These are phyloP conservation scores for Amaurobius ferox DNA, from an alignment of 2,888 invertebrate species.

Conservation along the genomic window DNA sequence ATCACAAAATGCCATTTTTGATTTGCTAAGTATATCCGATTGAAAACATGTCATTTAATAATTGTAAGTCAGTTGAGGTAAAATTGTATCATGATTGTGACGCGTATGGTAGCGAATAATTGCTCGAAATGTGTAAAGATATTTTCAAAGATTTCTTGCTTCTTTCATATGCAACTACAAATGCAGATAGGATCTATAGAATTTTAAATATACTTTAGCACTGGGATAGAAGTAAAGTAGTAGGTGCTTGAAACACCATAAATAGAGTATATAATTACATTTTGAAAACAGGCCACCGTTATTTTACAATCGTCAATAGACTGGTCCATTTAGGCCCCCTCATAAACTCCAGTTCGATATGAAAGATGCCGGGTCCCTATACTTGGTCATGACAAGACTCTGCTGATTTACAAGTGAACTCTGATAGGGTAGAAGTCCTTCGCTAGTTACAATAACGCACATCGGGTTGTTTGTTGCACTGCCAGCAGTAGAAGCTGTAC, in stretches of 20 bases:
- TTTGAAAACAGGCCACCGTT: no score
- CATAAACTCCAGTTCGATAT: conserved; percentile 49
- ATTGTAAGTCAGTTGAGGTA: no score
- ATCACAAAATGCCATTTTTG: no score
- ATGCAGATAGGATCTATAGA: background rate
- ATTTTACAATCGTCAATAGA: no score
- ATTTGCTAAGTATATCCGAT: no score
- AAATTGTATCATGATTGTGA: no score
- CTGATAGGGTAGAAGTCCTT: conserved; percentile 57
- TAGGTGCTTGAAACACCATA: background rate
- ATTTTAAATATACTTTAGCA: background rate
- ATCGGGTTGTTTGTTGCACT: conserved; percentile 37
- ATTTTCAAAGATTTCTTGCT: background rate
- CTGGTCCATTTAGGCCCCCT: background rate
- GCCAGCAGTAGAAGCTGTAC: conserved; percentile 42
- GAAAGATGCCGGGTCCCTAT: conserved; percentile 57
- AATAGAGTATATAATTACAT: background rate
- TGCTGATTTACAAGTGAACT: conserved; percentile 53
- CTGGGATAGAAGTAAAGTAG: no score
- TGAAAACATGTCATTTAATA: no score
- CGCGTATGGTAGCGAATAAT: no score
- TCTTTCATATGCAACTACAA: background rate
- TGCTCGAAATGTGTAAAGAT: background rate
- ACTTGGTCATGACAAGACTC: conserved; percentile 55
- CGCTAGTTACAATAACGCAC: conserved; percentile 70